phyloP scores from a whole-genome alignment of 2,888 invertebrate genomes.

The Carabus problematicus region DNA sequence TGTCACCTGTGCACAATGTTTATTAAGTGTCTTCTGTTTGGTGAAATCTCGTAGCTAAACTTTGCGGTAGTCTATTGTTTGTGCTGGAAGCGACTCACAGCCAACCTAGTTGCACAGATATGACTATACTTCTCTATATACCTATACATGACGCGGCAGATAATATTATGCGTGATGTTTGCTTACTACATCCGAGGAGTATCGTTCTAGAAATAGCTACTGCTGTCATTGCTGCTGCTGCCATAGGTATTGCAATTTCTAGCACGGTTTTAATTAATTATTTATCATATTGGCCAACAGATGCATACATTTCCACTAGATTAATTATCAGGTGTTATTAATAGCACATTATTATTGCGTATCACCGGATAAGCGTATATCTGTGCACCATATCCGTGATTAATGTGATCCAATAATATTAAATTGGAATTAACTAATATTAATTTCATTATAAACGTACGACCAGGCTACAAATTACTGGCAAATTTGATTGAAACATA shows the following conservation, averaged over 20 bases:
- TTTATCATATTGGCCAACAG: slow-evolving; percentile 17
- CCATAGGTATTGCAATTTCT: too few species aligned
- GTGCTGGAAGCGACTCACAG: slow-evolving; percentile 5
- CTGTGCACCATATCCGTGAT: too few species aligned
- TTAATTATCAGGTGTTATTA: too few species aligned
- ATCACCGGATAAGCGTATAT: too few species aligned
- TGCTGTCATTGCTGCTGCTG: background rate
- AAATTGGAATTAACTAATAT: too few species aligned
- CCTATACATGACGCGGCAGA: background rate
- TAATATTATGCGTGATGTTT: slow-evolving; percentile 6
- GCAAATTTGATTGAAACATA: too few species aligned
- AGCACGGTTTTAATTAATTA: slow-evolving; percentile 14
- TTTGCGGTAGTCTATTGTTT: background rate
- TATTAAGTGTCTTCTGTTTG: slow-evolving; percentile 33
- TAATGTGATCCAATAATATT: too few species aligned
- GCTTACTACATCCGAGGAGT: background rate
- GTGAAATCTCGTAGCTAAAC: slow-evolving; percentile 31
- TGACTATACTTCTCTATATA: background rate
- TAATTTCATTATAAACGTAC: too few species aligned
- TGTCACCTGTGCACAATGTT: slow-evolving; percentile 34
- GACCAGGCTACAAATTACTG: too few species aligned
- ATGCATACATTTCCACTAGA: background rate
- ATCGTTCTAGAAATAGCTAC: background rate
- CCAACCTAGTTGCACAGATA: slow-evolving; percentile 34
- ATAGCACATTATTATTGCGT: too few species aligned